Percentiles rank a stretch among this genome's conserved stretches.
phyloP scores from a whole-genome alignment of 2,888 invertebrate genomes.

The Gibbula magus region DNA sequence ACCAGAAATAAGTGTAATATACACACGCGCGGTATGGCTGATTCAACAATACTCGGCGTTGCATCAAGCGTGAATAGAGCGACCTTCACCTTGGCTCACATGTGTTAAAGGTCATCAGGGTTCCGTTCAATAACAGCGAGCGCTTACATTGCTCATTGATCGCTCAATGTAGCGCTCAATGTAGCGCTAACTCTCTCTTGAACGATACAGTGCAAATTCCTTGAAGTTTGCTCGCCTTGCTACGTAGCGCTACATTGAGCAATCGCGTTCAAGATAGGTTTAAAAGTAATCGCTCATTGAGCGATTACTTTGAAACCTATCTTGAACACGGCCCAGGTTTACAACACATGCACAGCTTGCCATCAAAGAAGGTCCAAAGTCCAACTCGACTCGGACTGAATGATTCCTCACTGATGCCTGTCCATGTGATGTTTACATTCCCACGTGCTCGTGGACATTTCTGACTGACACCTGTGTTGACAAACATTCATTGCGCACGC shows the following conservation, averaged over 20 bases:
- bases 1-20: too few species aligned
- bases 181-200: too few species aligned
- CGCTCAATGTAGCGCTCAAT: too few species aligned
- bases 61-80: neutral
- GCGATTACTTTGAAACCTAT: too few species aligned
- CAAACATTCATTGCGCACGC: neutral
- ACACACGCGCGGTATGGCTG: neutral
- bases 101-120: neutral
- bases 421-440: neutral
- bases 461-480: neutral
- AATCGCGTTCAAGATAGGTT: too few species aligned
- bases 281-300: too few species aligned
- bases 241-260: too few species aligned
- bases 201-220: too few species aligned
- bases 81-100: neutral
- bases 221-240: too few species aligned
- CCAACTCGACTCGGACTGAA: neutral
- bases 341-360: neutral
- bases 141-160: too few species aligned
- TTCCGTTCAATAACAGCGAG: too few species aligned
- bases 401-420: slow-evolving; percentile 1
- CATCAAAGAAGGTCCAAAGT: slow-evolving; percentile 3
- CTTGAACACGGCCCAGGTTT: too few species aligned
- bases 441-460: neutral
- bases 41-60: neutral